These are phyloP conservation scores for Strigops habroptila DNA, from an alignment of 2,113 vertebrate genomes.

Conservation along the genomic window DNA sequence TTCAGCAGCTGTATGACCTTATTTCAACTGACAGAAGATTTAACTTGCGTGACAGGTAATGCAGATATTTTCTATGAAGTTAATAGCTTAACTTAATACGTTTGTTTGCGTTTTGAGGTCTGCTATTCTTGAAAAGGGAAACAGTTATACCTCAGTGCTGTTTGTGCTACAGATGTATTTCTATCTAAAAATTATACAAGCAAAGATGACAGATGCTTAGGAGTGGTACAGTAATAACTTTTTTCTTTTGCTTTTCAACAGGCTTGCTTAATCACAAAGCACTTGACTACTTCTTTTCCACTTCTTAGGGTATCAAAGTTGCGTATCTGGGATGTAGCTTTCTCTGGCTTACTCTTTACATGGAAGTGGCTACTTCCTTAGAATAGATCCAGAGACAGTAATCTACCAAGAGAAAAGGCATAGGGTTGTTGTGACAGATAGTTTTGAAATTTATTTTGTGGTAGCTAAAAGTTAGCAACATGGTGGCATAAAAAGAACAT, in stretches of 20 bases:
- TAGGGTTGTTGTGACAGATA: not conserved
- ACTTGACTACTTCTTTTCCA: not conserved
- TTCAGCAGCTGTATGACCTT: slow-evolving; percentile 91
- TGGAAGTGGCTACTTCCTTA: not conserved
- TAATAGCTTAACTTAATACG: not conserved
- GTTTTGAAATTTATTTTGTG: not conserved
- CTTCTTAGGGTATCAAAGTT: not conserved
- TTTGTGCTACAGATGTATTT: not conserved
- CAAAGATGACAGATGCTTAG: not conserved
- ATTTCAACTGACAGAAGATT: slow-evolving; percentile 89
- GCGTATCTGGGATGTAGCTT: not conserved
- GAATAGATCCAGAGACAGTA: not conserved
- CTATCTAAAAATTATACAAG: not conserved
- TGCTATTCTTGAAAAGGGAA: not conserved
- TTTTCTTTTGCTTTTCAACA: not conserved
- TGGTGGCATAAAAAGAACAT: not conserved
- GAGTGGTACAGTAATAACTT: not conserved
- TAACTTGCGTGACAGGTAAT: slow-evolving; percentile 82
- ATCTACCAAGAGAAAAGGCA: not conserved
- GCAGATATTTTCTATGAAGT: not conserved
- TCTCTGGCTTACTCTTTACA: not conserved
- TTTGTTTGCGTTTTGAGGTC: not conserved
- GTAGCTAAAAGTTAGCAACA: not conserved
- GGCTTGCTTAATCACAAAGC: not conserved
- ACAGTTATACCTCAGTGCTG: not conserved